phyloP scores from a whole-genome alignment of 2,113 vertebrate genomes.

The Tetraodon nigroviridis region DNA sequence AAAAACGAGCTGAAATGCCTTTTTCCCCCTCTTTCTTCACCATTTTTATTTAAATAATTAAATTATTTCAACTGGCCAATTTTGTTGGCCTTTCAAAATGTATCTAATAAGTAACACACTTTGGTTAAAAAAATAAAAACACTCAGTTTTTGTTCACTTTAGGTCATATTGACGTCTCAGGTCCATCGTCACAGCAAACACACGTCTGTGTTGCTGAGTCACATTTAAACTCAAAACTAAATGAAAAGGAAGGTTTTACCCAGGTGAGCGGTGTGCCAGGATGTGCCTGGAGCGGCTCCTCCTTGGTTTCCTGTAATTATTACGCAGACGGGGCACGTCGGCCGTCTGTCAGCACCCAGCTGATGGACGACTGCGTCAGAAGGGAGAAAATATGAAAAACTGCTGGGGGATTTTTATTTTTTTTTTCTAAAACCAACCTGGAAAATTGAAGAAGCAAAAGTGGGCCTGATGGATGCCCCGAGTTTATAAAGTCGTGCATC shows the following conservation, averaged over 20 bases:
- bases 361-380: conserved; percentile 46
- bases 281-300: conserved; percentile 73
- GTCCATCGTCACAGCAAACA: too few species aligned
- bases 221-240: conserved; percentile 13
- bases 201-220: conserved; percentile 9
- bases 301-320: conserved; percentile 73
- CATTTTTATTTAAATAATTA: too few species aligned
- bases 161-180: too few species aligned
- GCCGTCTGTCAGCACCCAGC: conserved; percentile 50
- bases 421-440: conserved; percentile 26
- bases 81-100: too few species aligned
- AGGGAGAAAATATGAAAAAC: conserved; percentile 12
- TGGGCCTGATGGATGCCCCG: conserved; percentile 56
- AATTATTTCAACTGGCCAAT: too few species aligned
- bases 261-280: conserved; percentile 57
- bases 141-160: too few species aligned
- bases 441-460: background rate
- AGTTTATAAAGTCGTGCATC: conserved; percentile 62
- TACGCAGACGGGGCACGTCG: conserved; percentile 53
- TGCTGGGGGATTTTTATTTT: too few species aligned
- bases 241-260: conserved; percentile 18
- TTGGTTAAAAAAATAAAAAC: too few species aligned
- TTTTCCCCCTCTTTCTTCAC: too few species aligned
- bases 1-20: too few species aligned
- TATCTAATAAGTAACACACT: too few species aligned